Percentiles rank a stretch among this genome's conserved stretches.
Evolutionary conservation across 2,797 vertebrate genomes (phyloP).

Genomic region (Peromyscus aztecus): DNA sequence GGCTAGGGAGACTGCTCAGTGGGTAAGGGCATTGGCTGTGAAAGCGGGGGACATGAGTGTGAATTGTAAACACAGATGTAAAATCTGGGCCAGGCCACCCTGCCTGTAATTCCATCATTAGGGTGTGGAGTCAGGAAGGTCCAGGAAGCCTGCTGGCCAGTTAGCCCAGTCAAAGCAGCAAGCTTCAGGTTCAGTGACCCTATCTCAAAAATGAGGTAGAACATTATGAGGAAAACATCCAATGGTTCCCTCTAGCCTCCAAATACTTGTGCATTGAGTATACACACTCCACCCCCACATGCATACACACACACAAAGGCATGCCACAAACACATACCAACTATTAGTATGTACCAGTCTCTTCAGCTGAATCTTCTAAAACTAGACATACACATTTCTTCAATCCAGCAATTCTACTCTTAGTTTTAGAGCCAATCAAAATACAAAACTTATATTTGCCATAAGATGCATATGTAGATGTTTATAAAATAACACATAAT

Average conservation of each 20-base stretch:
- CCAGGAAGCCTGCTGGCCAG: not conserved
- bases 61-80: not conserved
- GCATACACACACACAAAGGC: not conserved
- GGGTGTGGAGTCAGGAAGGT: not conserved
- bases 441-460: not conserved
- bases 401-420: not conserved
- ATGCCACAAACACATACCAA: not conserved
- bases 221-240: not conserved
- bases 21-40: not conserved
- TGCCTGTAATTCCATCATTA: not conserved
- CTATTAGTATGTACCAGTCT: not conserved
- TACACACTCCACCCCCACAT: not conserved
- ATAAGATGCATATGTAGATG: not conserved
- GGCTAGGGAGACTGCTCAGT: not conserved
- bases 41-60: not conserved
- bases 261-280: not conserved
- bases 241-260: not conserved
- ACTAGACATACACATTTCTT: slow-evolving; percentile 15
- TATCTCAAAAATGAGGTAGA: not conserved
- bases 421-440: slow-evolving; percentile 3
- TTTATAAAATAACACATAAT: not conserved
- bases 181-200: not conserved
- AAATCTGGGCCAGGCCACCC: not conserved
- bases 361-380: slow-evolving; percentile 19
- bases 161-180: not conserved